A percentile compares a stretch with the other conserved stretches of the same genome.
Conservation (phyloP, 2,888 invertebrate genomes). For the Neocrepidodera transversa region DNA sequence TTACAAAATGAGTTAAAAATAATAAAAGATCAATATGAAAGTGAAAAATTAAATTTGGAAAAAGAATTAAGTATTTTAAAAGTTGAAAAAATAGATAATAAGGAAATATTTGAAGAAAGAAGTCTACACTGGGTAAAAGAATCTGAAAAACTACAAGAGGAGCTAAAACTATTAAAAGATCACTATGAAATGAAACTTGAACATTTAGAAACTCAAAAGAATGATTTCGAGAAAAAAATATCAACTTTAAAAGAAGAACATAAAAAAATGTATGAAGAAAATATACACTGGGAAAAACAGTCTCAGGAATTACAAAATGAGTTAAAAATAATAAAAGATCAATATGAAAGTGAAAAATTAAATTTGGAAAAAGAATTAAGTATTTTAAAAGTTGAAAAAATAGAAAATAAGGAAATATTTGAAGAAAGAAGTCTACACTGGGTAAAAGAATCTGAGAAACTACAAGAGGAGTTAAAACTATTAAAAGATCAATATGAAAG, state of each 20-base stretch:
- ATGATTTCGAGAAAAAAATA: constrained; percentile 24
- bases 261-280: background rate
- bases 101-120: too few relatives aligned
- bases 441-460: too few relatives aligned
- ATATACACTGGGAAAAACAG: background rate
- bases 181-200: constrained; percentile 24
- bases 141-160: too few relatives aligned
- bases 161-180: too few relatives aligned
- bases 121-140: too few relatives aligned
- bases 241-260: background rate
- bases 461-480: too few relatives aligned
- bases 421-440: too few relatives aligned
- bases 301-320: constrained; percentile 18
- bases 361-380: constrained; percentile 44
- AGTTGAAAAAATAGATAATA: too few relatives aligned
- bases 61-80: constrained; percentile 28
- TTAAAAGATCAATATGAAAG: constrained; percentile 29
- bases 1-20: constrained; percentile 10
- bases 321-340: constrained; percentile 43
- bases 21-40: background rate
- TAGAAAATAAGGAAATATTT: too few relatives aligned
- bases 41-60: background rate
- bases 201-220: constrained; percentile 39
- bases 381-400: constrained; percentile 3
- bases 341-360: constrained; percentile 40